Base-by-base conservation (phyloP, 2,797 vertebrate genomes). In the Cirrhinus mrigala region DNA sequence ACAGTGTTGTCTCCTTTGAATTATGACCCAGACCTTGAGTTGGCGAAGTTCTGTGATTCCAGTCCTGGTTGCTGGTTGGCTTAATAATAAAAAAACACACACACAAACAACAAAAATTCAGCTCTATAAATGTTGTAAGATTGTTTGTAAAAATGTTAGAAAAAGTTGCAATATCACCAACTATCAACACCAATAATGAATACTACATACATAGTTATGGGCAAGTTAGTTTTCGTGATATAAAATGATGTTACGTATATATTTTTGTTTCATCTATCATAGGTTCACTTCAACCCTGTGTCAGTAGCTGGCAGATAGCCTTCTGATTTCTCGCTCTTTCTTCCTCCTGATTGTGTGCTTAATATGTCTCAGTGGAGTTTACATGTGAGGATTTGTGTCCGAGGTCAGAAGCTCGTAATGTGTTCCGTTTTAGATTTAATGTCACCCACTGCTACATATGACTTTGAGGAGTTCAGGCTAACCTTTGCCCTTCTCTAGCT, bases 21-120 rank as follows among this genome's bases (percentile, higher is more conserved):
- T 89, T 83, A 82, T 83, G 82, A 90, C 81, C 91, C 91, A 92
- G 89, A 89, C 90, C 87, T 88, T 88, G 91, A 86, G 89, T 90
- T 89, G 90, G 90, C 87, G 87, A 90, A 83, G 88, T 93, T 86
- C 89, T 87, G 89, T 92, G 90, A 90, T 92, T 90, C 88, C 90
- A 90, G 90, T 94, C 91, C 90, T 90, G 87, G 89, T 89, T 92
- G 93, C 9, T 46, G 44, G 9, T 46, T 46, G 44, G 37, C 37
- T 69, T n/a, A 85, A 50, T 69, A 60, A 70, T 52, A 70, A 46
- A 48, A 24, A 46, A 0, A 71, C 1, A 64, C 12, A 24, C 12
- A 29, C 1, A 64, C 62, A 66, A 18, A 29, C 62, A 66, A 33
- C 29, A 44, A 10, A 50, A 14, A 68, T 16, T 56, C 3, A 14